These are phyloP conservation scores for Brachyhypopomus gauderio DNA, from an alignment of 2,113 vertebrate species.

Conservation along the genomic window DNA sequence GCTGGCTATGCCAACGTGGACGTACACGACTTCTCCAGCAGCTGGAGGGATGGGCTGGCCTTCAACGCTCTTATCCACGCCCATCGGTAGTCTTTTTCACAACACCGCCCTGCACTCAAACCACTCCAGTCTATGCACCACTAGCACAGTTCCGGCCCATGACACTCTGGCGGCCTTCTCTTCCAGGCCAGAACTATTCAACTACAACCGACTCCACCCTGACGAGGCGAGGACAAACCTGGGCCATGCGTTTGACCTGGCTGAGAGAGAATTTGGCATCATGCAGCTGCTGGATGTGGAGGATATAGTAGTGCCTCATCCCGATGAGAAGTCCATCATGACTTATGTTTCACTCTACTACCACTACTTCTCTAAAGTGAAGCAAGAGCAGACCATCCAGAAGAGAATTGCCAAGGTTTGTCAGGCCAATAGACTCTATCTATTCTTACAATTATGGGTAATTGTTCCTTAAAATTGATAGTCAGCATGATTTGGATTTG, in stretches of 20 bases:
- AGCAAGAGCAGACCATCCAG: slow-evolving; percentile 82
- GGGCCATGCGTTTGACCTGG: slow-evolving; percentile 79
- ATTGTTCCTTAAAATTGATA: neutral
- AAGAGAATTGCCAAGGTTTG: slow-evolving; percentile 84
- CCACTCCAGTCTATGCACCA: neutral
- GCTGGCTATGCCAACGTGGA: slow-evolving; percentile 78
- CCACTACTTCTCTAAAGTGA: slow-evolving; percentile 86
- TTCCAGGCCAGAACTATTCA: slow-evolving; percentile 85
- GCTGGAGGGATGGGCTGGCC: slow-evolving; percentile 87
- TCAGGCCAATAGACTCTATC: neutral
- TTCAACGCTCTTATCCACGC: slow-evolving; percentile 89
- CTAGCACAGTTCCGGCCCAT: neutral
- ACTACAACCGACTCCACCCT: slow-evolving; percentile 73
- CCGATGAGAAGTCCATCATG: slow-evolving; percentile 91
- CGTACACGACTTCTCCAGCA: slow-evolving; percentile 86
- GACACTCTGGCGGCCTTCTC: slow-evolving; percentile 58
- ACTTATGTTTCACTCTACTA: slow-evolving; percentile 91
- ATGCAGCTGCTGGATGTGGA: slow-evolving; percentile 87
- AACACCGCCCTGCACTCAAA: neutral
- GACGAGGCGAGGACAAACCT: slow-evolving; percentile 76
- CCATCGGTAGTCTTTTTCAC: slow-evolving; percentile 76
- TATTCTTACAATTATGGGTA: neutral
- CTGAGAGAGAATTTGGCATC: slow-evolving; percentile 82
- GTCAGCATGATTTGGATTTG: neutral
- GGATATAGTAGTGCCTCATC: slow-evolving; percentile 78